These are phyloP conservation scores for Cyanoderma ruficeps DNA, from an alignment of 2,113 vertebrate species.

Conservation along the genomic window DNA sequence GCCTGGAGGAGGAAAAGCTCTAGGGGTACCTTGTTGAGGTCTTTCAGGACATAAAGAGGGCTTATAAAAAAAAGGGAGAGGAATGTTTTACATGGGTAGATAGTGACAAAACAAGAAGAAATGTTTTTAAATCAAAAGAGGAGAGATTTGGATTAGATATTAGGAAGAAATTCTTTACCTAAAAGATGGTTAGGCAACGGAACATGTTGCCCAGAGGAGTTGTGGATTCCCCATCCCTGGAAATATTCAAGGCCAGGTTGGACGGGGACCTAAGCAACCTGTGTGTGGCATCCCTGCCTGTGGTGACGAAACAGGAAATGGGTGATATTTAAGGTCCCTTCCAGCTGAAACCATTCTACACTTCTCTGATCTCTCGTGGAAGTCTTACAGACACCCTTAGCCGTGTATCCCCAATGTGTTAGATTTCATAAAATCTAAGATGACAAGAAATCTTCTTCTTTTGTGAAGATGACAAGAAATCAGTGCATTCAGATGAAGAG, in stretches of 20 bases:
- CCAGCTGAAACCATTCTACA: neutral
- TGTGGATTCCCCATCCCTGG: neutral
- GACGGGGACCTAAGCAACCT: neutral
- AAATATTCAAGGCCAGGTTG: neutral
- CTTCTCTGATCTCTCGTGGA: neutral
- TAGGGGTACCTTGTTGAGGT: neutral
- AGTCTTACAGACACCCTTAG: neutral
- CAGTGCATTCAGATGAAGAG: neutral
- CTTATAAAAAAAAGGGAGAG: neutral
- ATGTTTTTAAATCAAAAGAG: neutral
- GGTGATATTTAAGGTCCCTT: neutral
- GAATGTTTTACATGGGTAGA: neutral
- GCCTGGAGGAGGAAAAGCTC: neutral
- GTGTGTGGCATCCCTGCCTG: neutral
- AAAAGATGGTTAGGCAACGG: neutral
- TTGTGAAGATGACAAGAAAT: neutral
- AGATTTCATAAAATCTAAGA: neutral
- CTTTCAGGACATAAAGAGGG: neutral
- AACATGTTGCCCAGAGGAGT: neutral
- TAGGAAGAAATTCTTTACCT: neutral
- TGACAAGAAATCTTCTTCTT: neutral
- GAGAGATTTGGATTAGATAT: neutral
- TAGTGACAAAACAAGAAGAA: neutral
- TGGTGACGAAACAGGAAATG: neutral
- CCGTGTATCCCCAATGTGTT: accelerated